phyloP scores from a whole-genome alignment of 2,113 vertebrate species.

The Columba livia region DNA sequence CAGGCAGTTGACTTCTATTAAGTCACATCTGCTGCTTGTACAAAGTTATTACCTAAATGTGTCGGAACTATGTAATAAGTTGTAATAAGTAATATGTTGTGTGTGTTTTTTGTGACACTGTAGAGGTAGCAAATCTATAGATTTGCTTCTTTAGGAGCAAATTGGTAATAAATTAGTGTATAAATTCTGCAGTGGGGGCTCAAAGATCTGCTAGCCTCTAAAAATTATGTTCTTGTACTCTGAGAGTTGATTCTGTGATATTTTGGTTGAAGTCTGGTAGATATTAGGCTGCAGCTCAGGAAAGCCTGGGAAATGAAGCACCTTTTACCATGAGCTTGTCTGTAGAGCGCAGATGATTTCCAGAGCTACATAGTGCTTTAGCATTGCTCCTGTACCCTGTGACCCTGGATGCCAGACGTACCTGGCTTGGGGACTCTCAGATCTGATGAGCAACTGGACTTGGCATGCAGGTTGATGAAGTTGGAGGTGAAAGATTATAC shows the following conservation, averaged over 20 bases:
- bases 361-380: not conserved
- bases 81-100: not conserved
- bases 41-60: not conserved
- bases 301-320: not conserved
- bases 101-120: not conserved
- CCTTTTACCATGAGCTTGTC: not conserved
- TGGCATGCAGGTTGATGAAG: not conserved
- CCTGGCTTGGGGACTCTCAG: not conserved
- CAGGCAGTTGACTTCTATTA: slow-evolving; percentile 6
- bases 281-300: rapidly evolving
- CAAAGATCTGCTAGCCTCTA: not conserved
- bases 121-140: not conserved
- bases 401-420: not conserved
- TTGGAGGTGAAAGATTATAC: not conserved
- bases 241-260: not conserved
- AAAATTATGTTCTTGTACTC: not conserved
- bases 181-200: not conserved
- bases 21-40: slow-evolving; percentile 17
- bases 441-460: not conserved
- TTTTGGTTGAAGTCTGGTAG: not conserved
- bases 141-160: not conserved
- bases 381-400: not conserved
- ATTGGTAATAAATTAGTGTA: not conserved
- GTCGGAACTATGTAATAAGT: not conserved
- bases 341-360: not conserved